Evolutionary conservation across 2,888 invertebrate genomes (phyloP).

Genomic region (Drosophila nigritarsus): DNA sequence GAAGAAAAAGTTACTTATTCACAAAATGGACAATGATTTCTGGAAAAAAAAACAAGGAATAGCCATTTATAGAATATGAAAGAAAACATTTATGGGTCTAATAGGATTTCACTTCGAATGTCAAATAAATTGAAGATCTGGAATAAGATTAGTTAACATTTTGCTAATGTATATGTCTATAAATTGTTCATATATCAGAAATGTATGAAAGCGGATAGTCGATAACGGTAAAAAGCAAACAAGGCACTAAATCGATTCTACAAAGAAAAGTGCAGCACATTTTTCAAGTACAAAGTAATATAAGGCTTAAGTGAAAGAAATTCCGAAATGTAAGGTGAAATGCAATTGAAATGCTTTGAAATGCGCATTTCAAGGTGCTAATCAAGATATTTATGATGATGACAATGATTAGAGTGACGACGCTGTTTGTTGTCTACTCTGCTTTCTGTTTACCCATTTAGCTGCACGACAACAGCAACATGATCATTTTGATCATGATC

Average conservation of each 20-base stretch:
- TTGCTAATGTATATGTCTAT: background rate
- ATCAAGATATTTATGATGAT: slow-evolving; percentile 9
- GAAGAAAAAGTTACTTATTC: background rate
- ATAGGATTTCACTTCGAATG: background rate
- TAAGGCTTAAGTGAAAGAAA: background rate
- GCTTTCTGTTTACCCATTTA: slow-evolving; percentile 21
- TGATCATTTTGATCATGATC: slow-evolving; percentile 15
- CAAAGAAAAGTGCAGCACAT: slow-evolving; percentile 1
- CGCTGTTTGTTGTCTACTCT: slow-evolving; percentile 32
- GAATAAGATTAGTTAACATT: background rate
- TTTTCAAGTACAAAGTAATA: slow-evolving; percentile 6
- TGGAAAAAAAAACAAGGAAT: background rate
- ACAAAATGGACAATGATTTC: background rate
- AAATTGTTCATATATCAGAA: background rate
- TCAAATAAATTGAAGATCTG: background rate
- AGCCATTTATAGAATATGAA: background rate
- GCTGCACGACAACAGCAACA: slow-evolving; percentile 32
- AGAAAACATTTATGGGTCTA: background rate
- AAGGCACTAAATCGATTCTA: background rate
- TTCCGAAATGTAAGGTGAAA: slow-evolving; percentile 18
- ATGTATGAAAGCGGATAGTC: background rate
- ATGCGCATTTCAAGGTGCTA: slow-evolving; percentile 30
- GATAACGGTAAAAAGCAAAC: background rate
- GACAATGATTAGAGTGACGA: slow-evolving; percentile 10
- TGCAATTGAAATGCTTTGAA: slow-evolving; percentile 21